phyloP scores from a whole-genome alignment of 2,888 invertebrate genomes.

The Pristionchus arcanus region DNA sequence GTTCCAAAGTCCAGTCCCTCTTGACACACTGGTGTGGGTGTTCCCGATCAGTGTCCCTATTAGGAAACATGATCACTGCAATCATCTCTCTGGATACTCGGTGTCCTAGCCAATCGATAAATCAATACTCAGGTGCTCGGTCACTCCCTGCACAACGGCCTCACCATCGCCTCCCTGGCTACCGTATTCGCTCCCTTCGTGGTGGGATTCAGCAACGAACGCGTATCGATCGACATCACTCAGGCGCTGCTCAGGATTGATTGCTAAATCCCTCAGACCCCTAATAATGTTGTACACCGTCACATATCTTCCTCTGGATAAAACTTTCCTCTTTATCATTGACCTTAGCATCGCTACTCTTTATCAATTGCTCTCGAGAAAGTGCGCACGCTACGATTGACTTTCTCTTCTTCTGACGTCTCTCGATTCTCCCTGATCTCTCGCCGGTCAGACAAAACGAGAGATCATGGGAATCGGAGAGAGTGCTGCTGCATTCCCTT shows the following conservation, averaged over 20 bases:
- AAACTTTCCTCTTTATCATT: neutral
- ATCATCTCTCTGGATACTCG: neutral
- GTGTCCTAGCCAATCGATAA: neutral
- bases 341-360: constrained; percentile 19
- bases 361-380: neutral
- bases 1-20: neutral
- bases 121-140: constrained; percentile 27
- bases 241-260: neutral
- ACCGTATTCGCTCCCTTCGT: constrained; percentile 29
- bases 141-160: constrained; percentile 28
- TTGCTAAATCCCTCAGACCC: neutral
- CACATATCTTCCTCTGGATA: neutral
- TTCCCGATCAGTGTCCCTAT: too few relatives aligned
- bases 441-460: neutral
- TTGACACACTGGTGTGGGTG: neutral
- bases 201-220: constrained; percentile 34
- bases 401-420: constrained; percentile 3
- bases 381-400: neutral
- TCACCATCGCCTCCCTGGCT: neutral
- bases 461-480: neutral
- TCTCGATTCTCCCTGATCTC: neutral
- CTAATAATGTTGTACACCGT: neutral
- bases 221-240: constrained; percentile 3
- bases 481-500: neutral
- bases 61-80: too few relatives aligned